Conservation (phyloP, 1,140 invertebrate genomes). For the Pseudomyrmex dendroicus region DNA sequence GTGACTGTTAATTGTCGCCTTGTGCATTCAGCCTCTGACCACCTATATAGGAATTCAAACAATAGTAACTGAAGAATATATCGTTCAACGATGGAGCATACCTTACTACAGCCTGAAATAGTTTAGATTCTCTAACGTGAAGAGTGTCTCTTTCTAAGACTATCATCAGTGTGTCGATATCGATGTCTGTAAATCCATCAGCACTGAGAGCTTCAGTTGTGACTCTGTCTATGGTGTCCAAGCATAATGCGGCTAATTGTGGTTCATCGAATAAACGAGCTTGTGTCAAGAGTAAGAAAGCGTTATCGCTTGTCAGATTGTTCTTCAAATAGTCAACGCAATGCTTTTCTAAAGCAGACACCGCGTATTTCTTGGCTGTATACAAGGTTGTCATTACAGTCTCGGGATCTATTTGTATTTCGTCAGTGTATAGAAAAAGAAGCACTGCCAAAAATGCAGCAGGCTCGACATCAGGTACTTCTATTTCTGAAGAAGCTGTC, state of each 20-base stretch:
- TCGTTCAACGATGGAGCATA: constrained; percentile 47
- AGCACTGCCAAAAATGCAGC: constrained; percentile 90
- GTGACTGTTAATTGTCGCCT: constrained; percentile 88
- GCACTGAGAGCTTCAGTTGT: constrained; percentile 92
- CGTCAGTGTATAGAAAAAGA: constrained; percentile 93
- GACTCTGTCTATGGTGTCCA: constrained; percentile 95
- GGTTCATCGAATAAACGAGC: constrained; percentile 94
- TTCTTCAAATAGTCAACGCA: constrained; percentile 94
- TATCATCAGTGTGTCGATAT: constrained; percentile 92
- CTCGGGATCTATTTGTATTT: constrained; percentile 94
- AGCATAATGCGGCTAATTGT: constrained; percentile 91
- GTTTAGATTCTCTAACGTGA: constrained; percentile 91
- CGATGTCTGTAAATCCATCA: constrained; percentile 95
- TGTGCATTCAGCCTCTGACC: constrained; percentile 93
- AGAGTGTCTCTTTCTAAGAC: constrained; percentile 94
- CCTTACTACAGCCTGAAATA: constrained; percentile 90
- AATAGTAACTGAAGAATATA: background rate
- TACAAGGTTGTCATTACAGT: constrained; percentile 95
- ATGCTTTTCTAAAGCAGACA: constrained; percentile 92
- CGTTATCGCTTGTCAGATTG: constrained; percentile 93
- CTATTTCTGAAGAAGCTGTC: constrained; percentile 89
- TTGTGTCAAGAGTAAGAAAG: constrained; percentile 93
- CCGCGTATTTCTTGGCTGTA: constrained; percentile 95
- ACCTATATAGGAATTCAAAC: constrained; percentile 83
- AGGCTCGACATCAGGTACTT: constrained; percentile 94